Conservation (phyloP, 2,888 invertebrate genomes). For the Rhodophaea formosa region DNA sequence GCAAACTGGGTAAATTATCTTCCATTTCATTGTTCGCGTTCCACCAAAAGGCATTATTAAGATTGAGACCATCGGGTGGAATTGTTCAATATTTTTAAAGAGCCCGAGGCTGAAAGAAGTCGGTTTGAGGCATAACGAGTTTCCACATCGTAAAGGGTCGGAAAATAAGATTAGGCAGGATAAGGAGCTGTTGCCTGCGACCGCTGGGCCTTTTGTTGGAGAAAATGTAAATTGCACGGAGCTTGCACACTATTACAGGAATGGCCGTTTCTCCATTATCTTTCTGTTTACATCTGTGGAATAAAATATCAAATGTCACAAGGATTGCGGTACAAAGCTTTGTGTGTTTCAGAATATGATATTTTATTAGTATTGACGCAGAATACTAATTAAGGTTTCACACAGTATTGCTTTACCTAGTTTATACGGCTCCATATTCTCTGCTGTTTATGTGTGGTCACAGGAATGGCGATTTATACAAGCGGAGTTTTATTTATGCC, state of each 20-base stretch:
- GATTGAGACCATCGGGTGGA: constrained; percentile 4
- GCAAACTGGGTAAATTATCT: neutral
- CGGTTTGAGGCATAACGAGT: constrained; percentile 43
- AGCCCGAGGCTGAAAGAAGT: constrained; percentile 32
- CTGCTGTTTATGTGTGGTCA: too few relatives aligned
- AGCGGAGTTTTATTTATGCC: too few relatives aligned
- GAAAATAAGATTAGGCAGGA: constrained; percentile 53
- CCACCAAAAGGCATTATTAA: constrained; percentile 23
- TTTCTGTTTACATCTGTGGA: neutral
- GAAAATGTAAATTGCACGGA: constrained; percentile 52
- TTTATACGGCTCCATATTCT: too few relatives aligned
- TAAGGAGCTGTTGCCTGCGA: constrained; percentile 48
- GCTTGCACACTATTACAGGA: constrained; percentile 12
- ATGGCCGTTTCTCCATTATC: constrained; percentile 5
- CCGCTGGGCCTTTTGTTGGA: constrained; percentile 45
- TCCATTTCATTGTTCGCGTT: constrained; percentile 15
- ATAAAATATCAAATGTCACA: neutral
- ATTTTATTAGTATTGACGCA: too few relatives aligned
- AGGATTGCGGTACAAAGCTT: neutral
- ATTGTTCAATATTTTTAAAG: constrained; percentile 31
- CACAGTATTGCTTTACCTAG: too few relatives aligned
- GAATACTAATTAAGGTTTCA: too few relatives aligned
- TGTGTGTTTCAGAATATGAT: neutral
- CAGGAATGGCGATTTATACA: too few relatives aligned
- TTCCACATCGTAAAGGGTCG: constrained; percentile 45